These are phyloP conservation scores for Spodoptera frugiperda DNA, from an alignment of 1,140 invertebrate species.

Conservation along the genomic window DNA sequence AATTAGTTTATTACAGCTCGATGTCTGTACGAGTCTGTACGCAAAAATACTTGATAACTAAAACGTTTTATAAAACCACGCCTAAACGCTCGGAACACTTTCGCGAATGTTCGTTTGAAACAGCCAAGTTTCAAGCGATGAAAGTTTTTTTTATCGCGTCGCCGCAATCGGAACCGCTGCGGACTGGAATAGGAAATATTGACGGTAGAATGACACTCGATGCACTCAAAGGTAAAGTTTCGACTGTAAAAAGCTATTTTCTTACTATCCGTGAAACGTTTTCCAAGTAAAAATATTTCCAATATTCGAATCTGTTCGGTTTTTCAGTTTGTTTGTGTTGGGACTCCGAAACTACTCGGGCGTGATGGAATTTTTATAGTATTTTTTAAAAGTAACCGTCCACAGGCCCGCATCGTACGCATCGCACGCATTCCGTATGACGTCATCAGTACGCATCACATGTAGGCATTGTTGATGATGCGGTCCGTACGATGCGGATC, in stretches of 20 bases:
- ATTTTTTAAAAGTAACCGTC: too few relatives aligned
- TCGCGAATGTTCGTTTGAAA: slow-evolving; percentile 29
- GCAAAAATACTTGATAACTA: too few relatives aligned
- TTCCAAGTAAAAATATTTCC: slow-evolving; percentile 35
- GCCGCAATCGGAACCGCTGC: slow-evolving; percentile 37
- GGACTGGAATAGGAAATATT: slow-evolving; percentile 51
- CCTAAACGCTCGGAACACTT: slow-evolving; percentile 9
- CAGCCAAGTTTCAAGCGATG: slow-evolving; percentile 30
- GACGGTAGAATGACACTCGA: slow-evolving; percentile 49
- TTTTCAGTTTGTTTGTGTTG: neutral
- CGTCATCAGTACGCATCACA: too few relatives aligned
- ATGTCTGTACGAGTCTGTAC: too few relatives aligned
- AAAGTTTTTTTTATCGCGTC: slow-evolving; percentile 34
- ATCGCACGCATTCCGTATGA: too few relatives aligned
- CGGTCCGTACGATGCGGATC: too few relatives aligned
- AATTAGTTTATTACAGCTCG: too few relatives aligned
- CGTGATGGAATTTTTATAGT: too few relatives aligned
- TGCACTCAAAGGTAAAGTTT: slow-evolving; percentile 49
- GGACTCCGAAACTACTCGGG: neutral
- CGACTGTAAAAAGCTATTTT: slow-evolving; percentile 53
- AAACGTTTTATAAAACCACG: slow-evolving; percentile 20
- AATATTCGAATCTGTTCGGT: slow-evolving; percentile 4
- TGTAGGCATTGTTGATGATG: too few relatives aligned
- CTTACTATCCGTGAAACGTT: slow-evolving; percentile 44
- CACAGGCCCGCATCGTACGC: too few relatives aligned